Conservation (phyloP, 2,888 invertebrate species). For the Callyntrura guangdongensis region DNA sequence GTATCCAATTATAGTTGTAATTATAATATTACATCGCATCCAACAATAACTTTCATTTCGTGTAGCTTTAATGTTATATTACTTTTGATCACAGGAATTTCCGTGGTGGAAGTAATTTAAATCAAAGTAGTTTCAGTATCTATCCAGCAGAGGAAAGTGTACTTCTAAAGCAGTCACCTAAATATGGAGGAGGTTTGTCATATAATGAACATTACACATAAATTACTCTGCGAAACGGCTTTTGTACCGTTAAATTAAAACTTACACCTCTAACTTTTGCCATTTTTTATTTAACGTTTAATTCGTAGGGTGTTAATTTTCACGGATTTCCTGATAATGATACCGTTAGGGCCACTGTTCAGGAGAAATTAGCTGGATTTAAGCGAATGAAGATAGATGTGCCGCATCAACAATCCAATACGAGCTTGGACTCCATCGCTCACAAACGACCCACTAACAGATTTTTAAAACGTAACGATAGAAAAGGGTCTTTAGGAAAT, state of each 20-base stretch:
- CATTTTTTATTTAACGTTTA: background rate
- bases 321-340: conserved; percentile 62
- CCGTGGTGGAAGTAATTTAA: no score
- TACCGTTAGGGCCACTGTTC: background rate
- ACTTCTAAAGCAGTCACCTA: background rate
- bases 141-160: no score
- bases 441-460: conserved; percentile 46
- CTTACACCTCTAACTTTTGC: background rate
- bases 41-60: no score
- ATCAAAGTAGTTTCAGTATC: no score
- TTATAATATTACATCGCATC: no score
- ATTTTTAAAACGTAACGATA: conserved; percentile 43
- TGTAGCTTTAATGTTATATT: no score
- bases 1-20: no score
- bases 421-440: background rate
- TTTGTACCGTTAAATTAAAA: no score
- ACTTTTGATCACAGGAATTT: no score
- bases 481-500: background rate
- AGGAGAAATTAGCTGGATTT: conserved; percentile 11
- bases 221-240: background rate
- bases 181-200: background rate
- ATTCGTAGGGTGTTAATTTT: conserved; percentile 9
- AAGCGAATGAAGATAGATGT: background rate
- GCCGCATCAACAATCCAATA: background rate
- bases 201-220: background rate